Percentiles rank a stretch among this genome's conserved stretches.
Conservation (phyloP, 1,140 invertebrate genomes). For the Calephelis virginiensis region DNA sequence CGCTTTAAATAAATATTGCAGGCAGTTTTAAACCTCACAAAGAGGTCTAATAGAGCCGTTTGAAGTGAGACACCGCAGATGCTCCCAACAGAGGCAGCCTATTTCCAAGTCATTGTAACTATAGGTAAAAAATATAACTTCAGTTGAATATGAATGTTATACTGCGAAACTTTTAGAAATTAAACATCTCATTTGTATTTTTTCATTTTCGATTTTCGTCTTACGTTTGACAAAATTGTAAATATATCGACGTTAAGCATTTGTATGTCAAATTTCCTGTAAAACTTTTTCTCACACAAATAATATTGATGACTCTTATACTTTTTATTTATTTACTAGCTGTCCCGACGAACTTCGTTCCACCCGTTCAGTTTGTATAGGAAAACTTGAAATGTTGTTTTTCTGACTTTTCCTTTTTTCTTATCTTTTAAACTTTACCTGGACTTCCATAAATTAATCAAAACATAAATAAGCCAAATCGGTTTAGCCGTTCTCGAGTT, state of each 20-base stretch:
- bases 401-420: too few relatives aligned
- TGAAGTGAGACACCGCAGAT: constrained; percentile 29
- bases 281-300: neutral
- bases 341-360: too few relatives aligned
- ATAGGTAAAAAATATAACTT: too few relatives aligned
- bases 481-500: too few relatives aligned
- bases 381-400: too few relatives aligned
- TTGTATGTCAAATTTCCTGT: neutral
- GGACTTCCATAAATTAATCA: too few relatives aligned
- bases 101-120: constrained; percentile 4
- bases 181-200: constrained; percentile 2
- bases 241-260: neutral
- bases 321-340: too few relatives aligned
- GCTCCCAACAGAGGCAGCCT: constrained; percentile 20
- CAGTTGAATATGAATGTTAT: neutral
- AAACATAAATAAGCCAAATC: too few relatives aligned
- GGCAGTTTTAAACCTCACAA: constrained; percentile 46
- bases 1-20: constrained; percentile 51
- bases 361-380: too few relatives aligned
- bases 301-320: neutral
- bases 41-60: constrained; percentile 34
- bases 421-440: too few relatives aligned
- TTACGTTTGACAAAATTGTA: neutral
- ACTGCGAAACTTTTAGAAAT: constrained; percentile 1
- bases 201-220: constrained; percentile 5